Percentiles rank a stretch among this genome's conserved stretches.
Conservation (phyloP, 2,888 invertebrate genomes). For the Plagiodera versicolora region DNA sequence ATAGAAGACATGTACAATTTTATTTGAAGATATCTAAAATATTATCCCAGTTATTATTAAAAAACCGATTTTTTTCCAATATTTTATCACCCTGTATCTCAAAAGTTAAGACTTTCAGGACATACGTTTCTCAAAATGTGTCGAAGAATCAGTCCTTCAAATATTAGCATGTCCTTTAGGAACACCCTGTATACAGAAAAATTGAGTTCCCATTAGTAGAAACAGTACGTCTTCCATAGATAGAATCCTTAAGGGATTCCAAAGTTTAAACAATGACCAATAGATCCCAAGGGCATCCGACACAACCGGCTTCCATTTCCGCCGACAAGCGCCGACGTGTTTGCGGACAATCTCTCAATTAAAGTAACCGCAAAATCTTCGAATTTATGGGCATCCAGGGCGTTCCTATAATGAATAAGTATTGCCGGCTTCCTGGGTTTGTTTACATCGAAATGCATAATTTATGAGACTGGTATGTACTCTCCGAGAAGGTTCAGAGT, state of each 20-base stretch:
- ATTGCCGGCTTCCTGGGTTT: slow-evolving; percentile 11
- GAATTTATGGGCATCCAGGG: slow-evolving; percentile 27
- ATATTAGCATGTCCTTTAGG: no score
- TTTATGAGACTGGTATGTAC: background rate
- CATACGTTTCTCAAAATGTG: no score
- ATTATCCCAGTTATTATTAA: no score
- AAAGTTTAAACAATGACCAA: slow-evolving; percentile 47
- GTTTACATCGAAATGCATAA: slow-evolving; percentile 14
- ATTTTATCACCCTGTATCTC: no score
- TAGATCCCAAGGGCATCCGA: slow-evolving; percentile 39
- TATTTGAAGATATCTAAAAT: no score
- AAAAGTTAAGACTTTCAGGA: no score
- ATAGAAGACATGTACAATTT: no score
- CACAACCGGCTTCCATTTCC: slow-evolving; percentile 43
- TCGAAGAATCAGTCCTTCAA: no score
- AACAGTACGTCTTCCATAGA: background rate
- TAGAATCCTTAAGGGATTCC: slow-evolving; percentile 27
- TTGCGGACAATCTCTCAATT: slow-evolving; percentile 32
- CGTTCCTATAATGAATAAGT: slow-evolving; percentile 18
- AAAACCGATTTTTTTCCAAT: no score
- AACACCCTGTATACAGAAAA: no score
- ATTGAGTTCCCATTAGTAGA: no score
- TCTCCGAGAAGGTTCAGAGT: background rate
- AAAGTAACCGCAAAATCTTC: slow-evolving; percentile 28
- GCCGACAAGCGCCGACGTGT: slow-evolving; percentile 27